Conservation (phyloP, 2,888 invertebrate species). For the Proisotoma minuta region DNA sequence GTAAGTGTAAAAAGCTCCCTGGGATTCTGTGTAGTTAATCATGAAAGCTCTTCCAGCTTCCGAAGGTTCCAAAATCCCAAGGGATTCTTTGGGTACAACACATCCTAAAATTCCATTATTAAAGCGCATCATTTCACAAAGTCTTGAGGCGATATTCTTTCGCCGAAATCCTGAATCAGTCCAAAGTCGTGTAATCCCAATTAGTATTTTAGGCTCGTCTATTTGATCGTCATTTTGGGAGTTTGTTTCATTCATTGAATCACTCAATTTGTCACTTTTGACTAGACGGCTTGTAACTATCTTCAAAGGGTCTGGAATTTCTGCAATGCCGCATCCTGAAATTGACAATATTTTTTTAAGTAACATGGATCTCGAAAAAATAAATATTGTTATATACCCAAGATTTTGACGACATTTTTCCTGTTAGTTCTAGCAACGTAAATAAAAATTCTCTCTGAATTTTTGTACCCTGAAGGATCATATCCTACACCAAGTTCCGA, state of each 20-base stretch:
- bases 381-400: constrained; percentile 29
- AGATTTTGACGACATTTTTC: constrained; percentile 37
- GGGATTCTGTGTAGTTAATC: constrained; percentile 27
- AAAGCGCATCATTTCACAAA: constrained; percentile 35
- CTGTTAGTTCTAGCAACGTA: constrained; percentile 37
- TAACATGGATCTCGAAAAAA: background rate
- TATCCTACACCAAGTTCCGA: constrained; percentile 36
- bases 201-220: background rate
- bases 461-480: constrained; percentile 7
- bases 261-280: constrained; percentile 3
- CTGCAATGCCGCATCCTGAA: constrained; percentile 36
- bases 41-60: constrained; percentile 39
- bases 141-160: constrained; percentile 34
- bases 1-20: constrained; percentile 34
- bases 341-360: background rate
- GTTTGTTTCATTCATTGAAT: background rate
- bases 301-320: constrained; percentile 15
- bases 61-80: constrained; percentile 44
- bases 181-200: constrained; percentile 43
- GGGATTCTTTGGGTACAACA: constrained; percentile 33
- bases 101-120: constrained; percentile 33
- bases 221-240: background rate
- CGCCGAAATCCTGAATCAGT: constrained; percentile 37
- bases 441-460: constrained; percentile 31
- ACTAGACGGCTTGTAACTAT: constrained; percentile 1